Percentiles rank a stretch among this genome's conserved stretches.
These are phyloP conservation scores for Zaprionus lachaisei DNA, from an alignment of 1,140 invertebrate species.

Conservation along the genomic window DNA sequence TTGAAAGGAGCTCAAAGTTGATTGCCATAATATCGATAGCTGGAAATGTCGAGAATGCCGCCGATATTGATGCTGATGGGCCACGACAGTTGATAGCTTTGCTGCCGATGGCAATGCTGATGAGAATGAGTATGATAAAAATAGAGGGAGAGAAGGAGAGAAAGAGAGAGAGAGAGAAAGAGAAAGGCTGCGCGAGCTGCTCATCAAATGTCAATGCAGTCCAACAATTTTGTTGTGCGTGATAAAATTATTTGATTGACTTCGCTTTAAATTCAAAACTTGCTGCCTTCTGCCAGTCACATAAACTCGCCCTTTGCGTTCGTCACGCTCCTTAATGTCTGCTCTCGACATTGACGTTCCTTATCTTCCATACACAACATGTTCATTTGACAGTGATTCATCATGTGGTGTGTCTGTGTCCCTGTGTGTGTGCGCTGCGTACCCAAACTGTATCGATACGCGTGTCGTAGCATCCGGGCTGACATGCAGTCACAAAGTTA, in stretches of 20 bases:
- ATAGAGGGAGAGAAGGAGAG: background rate
- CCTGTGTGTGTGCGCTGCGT: background rate
- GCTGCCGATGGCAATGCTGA: background rate
- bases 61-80: slow-evolving; percentile 20
- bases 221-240: slow-evolving; percentile 26
- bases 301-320: background rate
- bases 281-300: background rate
- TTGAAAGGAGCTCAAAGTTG: slow-evolving; percentile 23
- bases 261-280: slow-evolving; percentile 27
- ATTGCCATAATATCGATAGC: slow-evolving; percentile 46
- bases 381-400: slow-evolving; percentile 76
- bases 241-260: slow-evolving; percentile 51
- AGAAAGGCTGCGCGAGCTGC: background rate
- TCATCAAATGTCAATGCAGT: slow-evolving; percentile 26
- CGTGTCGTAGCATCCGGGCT: slow-evolving; percentile 6
- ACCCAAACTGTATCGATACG: slow-evolving; percentile 44
- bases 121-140: slow-evolving; percentile 15
- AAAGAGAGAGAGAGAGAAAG: background rate
- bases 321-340: slow-evolving; percentile 24
- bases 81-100: slow-evolving; percentile 19
- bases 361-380: slow-evolving; percentile 33
- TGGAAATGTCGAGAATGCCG: slow-evolving; percentile 5
- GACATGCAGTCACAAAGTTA: slow-evolving; percentile 34
- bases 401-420: slow-evolving; percentile 47
- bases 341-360: slow-evolving; percentile 7